phyloP scores from a whole-genome alignment of 2,113 vertebrate genomes.

The Bungarus multicinctus region DNA sequence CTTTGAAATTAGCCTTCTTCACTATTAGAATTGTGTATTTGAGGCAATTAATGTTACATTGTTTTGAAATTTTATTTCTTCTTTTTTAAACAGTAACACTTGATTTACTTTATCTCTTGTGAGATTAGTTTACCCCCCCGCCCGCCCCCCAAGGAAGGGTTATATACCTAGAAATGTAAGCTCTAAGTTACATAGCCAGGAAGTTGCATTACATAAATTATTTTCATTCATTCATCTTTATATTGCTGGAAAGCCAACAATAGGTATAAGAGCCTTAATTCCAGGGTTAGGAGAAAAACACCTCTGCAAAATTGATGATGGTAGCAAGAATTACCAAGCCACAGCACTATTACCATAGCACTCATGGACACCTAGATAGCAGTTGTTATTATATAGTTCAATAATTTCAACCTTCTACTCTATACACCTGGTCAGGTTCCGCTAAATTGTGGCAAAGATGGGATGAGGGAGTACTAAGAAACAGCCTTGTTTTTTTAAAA shows the following conservation, averaged over 20 bases:
- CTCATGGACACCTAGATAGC: not conserved
- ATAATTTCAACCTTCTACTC: not conserved
- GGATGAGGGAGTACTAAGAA: not conserved
- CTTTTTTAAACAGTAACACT: not conserved
- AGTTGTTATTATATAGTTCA: not conserved
- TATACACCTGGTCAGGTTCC: not conserved
- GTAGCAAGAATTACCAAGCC: not conserved
- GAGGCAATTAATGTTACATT: not conserved
- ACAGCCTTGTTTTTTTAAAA: not conserved
- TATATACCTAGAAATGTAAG: not conserved
- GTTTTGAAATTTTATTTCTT: not conserved
- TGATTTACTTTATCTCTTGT: not conserved
- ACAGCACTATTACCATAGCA: not conserved
- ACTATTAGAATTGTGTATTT: not conserved
- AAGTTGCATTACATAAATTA: not conserved
- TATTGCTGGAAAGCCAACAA: not conserved
- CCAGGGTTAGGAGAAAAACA: not conserved
- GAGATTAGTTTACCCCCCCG: not conserved
- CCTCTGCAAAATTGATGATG: not conserved
- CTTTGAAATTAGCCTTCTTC: not conserved
- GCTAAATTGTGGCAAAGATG: not conserved
- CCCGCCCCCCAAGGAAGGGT: not conserved
- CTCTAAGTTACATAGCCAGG: not conserved
- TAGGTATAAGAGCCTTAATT: not conserved
- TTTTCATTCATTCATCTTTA: not conserved